Conservation (phyloP, 1,140 invertebrate species). For the Aphelinus certus region DNA sequence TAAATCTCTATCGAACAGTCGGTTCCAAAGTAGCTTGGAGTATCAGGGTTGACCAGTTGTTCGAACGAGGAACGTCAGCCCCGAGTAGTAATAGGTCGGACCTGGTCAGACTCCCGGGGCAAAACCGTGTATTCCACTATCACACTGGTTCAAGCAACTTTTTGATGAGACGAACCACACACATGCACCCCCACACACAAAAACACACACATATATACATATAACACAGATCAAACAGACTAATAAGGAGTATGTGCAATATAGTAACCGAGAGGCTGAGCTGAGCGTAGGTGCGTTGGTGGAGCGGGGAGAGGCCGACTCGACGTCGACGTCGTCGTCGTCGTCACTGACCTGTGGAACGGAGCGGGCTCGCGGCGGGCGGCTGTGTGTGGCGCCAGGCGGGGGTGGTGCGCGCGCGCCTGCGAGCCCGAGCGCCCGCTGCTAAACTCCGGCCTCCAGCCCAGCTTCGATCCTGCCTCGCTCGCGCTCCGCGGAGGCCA, state of each 20-base stretch:
- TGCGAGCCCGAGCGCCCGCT: neutral
- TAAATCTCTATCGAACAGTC: too few relatives aligned
- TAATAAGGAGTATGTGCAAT: neutral
- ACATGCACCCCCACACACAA: neutral
- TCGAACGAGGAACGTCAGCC: too few relatives aligned
- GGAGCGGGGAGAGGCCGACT: neutral
- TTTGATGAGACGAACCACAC: neutral
- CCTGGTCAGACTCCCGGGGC: too few relatives aligned
- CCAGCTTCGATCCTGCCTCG: neutral
- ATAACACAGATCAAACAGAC: neutral
- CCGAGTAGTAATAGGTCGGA: too few relatives aligned
- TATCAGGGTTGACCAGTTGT: too few relatives aligned
- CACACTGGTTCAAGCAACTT: too few relatives aligned
- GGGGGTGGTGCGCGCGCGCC: neutral
- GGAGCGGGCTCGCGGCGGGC: slow-evolving; percentile 53
- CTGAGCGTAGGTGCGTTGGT: neutral
- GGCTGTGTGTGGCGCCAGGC: slow-evolving; percentile 50
- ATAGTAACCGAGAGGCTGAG: slow-evolving; percentile 1
- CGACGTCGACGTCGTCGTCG: slow-evolving; percentile 25
- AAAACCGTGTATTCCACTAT: too few relatives aligned
- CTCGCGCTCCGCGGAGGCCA: too few relatives aligned
- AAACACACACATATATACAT: neutral
- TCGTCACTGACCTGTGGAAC: slow-evolving; percentile 59
- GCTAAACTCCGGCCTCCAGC: neutral
- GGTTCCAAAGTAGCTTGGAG: too few relatives aligned